A percentile compares a stretch with the other conserved stretches of the same genome.
Evolutionary conservation across 2,797 vertebrate genomes (phyloP).

Genomic region (Benthosema pterotum): DNA sequence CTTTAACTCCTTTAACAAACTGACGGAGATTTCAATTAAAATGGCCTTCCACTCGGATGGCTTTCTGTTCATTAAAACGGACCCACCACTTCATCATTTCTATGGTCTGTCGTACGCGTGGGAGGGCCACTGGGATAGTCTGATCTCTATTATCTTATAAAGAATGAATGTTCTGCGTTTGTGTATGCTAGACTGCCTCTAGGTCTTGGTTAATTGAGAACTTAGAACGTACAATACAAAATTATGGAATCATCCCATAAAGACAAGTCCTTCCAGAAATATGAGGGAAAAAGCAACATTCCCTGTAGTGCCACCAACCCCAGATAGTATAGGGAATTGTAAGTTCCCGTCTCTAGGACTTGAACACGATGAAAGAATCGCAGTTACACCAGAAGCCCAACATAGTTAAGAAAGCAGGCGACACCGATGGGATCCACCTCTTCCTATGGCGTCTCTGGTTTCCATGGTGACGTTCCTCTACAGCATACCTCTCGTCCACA

Average conservation of each 20-base stretch:
- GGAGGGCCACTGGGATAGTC: slow-evolving; percentile 84
- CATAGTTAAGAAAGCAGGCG: too few species aligned
- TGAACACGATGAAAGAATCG: too few species aligned
- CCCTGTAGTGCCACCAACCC: neutral
- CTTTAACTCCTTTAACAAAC: slow-evolving; percentile 87
- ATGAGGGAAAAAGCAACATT: slow-evolving; percentile 2
- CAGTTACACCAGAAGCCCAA: too few species aligned
- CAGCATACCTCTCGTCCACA: too few species aligned
- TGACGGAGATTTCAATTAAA: slow-evolving; percentile 95
- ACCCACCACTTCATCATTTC: slow-evolving; percentile 90
- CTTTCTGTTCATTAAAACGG: slow-evolving; percentile 92
- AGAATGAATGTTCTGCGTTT: slow-evolving; percentile 53
- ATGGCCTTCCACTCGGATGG: slow-evolving; percentile 89
- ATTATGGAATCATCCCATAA: slow-evolving; percentile 24
- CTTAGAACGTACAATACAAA: slow-evolving; percentile 26
- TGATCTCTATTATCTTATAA: slow-evolving; percentile 85
- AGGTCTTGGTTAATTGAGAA: slow-evolving; percentile 38
- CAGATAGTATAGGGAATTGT: too few species aligned
- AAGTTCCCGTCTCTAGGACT: too few species aligned
- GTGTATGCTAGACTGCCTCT: slow-evolving; percentile 34
- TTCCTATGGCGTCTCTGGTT: too few species aligned
- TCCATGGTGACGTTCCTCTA: too few species aligned
- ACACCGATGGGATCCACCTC: too few species aligned
- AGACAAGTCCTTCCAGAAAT: slow-evolving; percentile 9
- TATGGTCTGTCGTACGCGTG: slow-evolving; percentile 84